phyloP scores from a whole-genome alignment of 1,140 invertebrate genomes.

The Platorchestia sp. region DNA sequence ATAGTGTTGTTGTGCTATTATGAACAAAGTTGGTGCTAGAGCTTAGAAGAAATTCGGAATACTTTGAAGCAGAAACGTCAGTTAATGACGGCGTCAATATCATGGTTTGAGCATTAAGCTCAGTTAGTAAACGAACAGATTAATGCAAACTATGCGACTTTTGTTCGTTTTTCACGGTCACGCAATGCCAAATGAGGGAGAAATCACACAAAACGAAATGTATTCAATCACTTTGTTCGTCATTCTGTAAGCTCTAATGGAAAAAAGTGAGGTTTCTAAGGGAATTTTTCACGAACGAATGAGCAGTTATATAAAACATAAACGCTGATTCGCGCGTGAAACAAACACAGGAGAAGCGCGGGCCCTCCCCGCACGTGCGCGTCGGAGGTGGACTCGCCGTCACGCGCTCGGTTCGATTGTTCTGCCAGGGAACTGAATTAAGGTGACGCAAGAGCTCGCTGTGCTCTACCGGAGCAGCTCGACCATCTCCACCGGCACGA shows the following conservation, averaged over 20 bases:
- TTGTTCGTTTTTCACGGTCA: no score
- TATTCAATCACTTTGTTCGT: background rate
- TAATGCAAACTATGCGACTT: no score
- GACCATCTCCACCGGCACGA: background rate
- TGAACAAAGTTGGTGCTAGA: no score
- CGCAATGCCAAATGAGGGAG: no score
- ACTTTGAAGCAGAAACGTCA: no score
- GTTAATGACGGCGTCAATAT: no score
- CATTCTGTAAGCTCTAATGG: background rate
- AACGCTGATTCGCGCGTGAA: background rate
- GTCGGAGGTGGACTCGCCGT: background rate
- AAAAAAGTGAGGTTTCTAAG: background rate
- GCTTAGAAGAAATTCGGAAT: no score
- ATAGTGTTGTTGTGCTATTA: no score
- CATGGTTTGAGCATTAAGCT: no score
- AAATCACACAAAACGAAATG: no score
- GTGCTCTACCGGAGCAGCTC: slow-evolving; percentile 18
- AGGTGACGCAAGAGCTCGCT: background rate
- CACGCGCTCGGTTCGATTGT: background rate
- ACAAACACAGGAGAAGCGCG: background rate
- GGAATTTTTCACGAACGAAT: background rate
- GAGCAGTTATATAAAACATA: background rate
- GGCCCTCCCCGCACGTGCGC: no score
- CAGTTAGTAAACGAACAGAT: no score
- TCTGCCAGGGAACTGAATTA: background rate